Evolutionary conservation across 2,888 invertebrate genomes (phyloP).

Genomic region (Epirrita christyi): DNA sequence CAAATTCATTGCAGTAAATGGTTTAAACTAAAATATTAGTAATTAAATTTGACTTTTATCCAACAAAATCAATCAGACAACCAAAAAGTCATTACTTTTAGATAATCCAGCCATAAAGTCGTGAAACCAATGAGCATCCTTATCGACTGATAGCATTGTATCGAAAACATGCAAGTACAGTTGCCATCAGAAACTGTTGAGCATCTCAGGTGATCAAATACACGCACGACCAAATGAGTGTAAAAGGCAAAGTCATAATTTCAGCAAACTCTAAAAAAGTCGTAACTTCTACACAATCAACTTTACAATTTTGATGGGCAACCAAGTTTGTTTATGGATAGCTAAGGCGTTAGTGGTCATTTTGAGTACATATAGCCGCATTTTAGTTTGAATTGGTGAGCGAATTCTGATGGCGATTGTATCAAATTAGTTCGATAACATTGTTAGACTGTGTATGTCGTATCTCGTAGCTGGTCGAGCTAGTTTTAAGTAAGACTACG

Average conservation of each 20-base stretch:
- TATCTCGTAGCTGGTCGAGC: conserved; percentile 18
- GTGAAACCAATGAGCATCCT: conserved; percentile 37
- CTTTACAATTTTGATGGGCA: no score
- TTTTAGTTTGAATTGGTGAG: no score
- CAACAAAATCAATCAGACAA: conserved; percentile 17
- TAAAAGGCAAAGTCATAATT: no score
- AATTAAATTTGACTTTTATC: conserved; percentile 24
- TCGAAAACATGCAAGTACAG: conserved; percentile 30
- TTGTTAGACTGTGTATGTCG: conserved; percentile 29
- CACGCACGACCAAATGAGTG: no score
- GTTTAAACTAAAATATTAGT: background rate
- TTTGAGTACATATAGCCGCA: no score
- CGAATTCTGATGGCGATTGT: conserved; percentile 13
- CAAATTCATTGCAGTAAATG: background rate
- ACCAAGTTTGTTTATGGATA: no score
- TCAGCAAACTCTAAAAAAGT: no score
- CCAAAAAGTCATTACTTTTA: conserved; percentile 24
- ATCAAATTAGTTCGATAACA: conserved; percentile 44
- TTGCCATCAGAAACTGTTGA: background rate
- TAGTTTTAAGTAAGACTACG: background rate
- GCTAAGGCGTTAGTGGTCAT: no score
- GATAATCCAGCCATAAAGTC: conserved; percentile 33
- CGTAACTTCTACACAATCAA: no score
- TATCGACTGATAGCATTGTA: conserved; percentile 46
- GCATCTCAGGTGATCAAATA: background rate